These are phyloP conservation scores for Mystacides longicornis DNA, from an alignment of 2,888 invertebrate species.

Conservation along the genomic window DNA sequence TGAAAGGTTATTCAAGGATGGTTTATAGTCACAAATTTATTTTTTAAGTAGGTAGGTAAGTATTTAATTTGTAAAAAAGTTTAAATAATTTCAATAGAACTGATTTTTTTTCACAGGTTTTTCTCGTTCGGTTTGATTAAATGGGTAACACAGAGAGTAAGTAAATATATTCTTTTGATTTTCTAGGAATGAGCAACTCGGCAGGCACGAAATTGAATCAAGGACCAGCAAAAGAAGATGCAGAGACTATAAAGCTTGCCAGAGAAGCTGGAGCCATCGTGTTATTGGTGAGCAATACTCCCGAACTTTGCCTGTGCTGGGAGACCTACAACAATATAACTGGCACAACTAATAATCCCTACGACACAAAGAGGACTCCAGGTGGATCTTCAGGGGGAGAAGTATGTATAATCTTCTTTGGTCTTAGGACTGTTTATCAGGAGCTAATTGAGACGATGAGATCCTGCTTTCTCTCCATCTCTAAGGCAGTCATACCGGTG, in stretches of 20 bases:
- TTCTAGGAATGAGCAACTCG: constrained; percentile 65
- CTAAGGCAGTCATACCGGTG: too few species aligned
- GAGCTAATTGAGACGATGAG: neutral
- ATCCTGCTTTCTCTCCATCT: too few species aligned
- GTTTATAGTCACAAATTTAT: too few species aligned
- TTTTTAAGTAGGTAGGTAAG: too few species aligned
- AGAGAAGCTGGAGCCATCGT: constrained; percentile 78
- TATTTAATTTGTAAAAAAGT: too few species aligned
- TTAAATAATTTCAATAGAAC: too few species aligned
- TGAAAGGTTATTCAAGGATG: too few species aligned
- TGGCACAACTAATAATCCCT: constrained; percentile 84
- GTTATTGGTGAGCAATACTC: constrained; percentile 80
- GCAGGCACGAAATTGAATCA: constrained; percentile 59
- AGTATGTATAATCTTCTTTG: constrained; percentile 35
- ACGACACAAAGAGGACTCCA: constrained; percentile 69
- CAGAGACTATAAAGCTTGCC: constrained; percentile 60
- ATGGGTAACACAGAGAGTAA: too few species aligned
- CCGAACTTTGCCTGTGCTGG: constrained; percentile 87
- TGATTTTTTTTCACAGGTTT: too few species aligned
- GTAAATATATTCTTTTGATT: neutral
- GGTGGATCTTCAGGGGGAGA: constrained; percentile 92
- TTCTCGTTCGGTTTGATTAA: too few species aligned
- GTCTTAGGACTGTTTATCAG: neutral
- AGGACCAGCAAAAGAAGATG: constrained; percentile 66
- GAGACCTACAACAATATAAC: constrained; percentile 84